These are phyloP conservation scores for Helleia helle DNA, from an alignment of 2,888 invertebrate genomes.

Conservation along the genomic window DNA sequence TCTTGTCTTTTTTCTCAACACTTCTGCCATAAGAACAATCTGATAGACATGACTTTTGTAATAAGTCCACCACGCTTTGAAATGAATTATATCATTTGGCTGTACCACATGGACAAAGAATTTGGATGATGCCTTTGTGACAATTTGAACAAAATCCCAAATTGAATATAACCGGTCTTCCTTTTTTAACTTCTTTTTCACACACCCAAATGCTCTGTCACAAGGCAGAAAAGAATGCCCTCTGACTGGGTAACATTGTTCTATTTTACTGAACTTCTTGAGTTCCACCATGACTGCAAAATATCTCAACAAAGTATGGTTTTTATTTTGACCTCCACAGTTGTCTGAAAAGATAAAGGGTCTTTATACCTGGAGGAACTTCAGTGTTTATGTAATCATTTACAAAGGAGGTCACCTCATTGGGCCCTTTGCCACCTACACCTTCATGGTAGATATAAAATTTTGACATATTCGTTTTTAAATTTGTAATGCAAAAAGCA, in stretches of 20 bases:
- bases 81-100: no score
- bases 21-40: no score
- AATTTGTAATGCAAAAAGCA: slow-evolving; percentile 1
- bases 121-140: no score
- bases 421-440: neutral
- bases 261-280: neutral
- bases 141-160: no score
- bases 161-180: no score
- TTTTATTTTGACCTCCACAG: slow-evolving; percentile 4
- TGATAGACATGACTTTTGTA: no score
- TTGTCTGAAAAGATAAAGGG: neutral
- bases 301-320: neutral
- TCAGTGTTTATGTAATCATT: neutral
- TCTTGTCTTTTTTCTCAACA: no score
- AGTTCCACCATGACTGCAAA: neutral
- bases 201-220: slow-evolving; percentile 6
- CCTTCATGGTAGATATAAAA: slow-evolving; percentile 6
- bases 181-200: no score
- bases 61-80: no score
- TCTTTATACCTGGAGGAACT: neutral
- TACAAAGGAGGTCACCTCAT: slow-evolving; percentile 5
- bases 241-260: neutral
- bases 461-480: slow-evolving; percentile 1
- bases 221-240: slow-evolving; percentile 5
- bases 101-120: no score